Evolutionary conservation across 2,888 invertebrate species (phyloP).

Genomic region (Syrphus vitripennis): DNA sequence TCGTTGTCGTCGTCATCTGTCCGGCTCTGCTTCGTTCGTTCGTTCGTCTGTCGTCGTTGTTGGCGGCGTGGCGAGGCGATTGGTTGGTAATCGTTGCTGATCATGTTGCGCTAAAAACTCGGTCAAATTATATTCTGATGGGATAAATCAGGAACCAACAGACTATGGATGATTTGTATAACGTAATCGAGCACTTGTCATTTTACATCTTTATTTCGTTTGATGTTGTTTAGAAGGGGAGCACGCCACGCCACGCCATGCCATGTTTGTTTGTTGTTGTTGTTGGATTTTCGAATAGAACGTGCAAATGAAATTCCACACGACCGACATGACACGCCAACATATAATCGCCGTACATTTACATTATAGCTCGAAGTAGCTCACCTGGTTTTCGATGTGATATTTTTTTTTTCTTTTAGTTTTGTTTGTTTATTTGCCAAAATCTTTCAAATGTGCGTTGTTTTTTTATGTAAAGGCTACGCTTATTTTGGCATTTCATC

Average conservation of each 20-base stretch:
- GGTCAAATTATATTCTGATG: conserved; percentile 28
- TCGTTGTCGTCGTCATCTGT: conserved; percentile 9
- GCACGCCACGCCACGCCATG: conserved; percentile 29
- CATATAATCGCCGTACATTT: neutral
- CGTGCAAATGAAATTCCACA: conserved; percentile 46
- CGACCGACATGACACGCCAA: conserved; percentile 9
- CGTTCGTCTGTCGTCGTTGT: neutral
- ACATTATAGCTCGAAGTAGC: conserved; percentile 18
- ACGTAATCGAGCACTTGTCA: conserved; percentile 2
- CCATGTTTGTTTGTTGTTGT: neutral
- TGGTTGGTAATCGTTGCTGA: neutral
- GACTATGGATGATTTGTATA: conserved; percentile 29
- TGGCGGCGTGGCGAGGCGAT: neutral
- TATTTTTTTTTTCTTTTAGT: neutral
- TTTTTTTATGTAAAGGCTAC: conserved; percentile 49
- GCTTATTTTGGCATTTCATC: conserved; percentile 61
- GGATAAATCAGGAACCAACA: conserved; percentile 39
- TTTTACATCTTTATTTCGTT: conserved; percentile 17
- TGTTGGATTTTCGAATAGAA: neutral
- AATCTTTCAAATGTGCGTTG: conserved; percentile 36
- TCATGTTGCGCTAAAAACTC: conserved; percentile 22
- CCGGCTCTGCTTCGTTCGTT: neutral
- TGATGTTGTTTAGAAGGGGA: conserved; percentile 10
- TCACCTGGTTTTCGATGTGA: conserved; percentile 53
- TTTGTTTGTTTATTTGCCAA: conserved; percentile 42